Conservation (phyloP, 2,797 vertebrate genomes). For the Takifugu rubripes region DNA sequence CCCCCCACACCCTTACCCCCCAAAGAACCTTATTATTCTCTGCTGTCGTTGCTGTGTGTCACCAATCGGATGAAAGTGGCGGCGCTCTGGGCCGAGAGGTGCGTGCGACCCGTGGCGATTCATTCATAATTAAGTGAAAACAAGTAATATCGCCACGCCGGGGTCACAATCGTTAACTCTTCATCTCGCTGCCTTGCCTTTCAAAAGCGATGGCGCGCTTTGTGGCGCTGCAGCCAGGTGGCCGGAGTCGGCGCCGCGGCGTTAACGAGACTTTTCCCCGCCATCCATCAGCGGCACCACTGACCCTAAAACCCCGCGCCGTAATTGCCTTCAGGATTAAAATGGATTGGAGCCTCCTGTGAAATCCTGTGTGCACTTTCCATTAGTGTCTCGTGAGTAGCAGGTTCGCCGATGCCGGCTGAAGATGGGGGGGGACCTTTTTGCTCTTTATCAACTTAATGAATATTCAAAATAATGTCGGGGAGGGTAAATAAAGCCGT, state of each 20-base stretch:
- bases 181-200: constrained; percentile 61
- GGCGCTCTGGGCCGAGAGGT: constrained; percentile 14
- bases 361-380: constrained; percentile 72
- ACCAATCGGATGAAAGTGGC: constrained; percentile 45
- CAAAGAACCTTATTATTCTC: constrained; percentile 61
- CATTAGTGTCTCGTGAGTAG: constrained; percentile 65
- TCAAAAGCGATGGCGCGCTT: constrained; percentile 60
- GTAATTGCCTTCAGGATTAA: constrained; percentile 81
- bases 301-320: constrained; percentile 75
- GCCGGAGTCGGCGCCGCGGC: constrained; percentile 9
- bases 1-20: constrained; percentile 50
- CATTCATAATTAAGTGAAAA: constrained; percentile 52
- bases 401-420: constrained; percentile 58
- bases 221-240: constrained; percentile 63
- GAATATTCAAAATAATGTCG: constrained; percentile 45
- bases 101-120: constrained; percentile 54
- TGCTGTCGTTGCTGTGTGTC: constrained; percentile 50
- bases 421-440: constrained; percentile 46
- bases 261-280: constrained; percentile 42
- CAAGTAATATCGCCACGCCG: constrained; percentile 54
- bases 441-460: constrained; percentile 34
- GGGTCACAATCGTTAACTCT: constrained; percentile 55
- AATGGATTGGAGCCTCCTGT: constrained; percentile 72
- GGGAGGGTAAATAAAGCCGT: constrained; percentile 28
- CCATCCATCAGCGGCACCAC: constrained; percentile 75